phyloP scores from a whole-genome alignment of 2,888 invertebrate species.

The Caenorhabditis wallacei region DNA sequence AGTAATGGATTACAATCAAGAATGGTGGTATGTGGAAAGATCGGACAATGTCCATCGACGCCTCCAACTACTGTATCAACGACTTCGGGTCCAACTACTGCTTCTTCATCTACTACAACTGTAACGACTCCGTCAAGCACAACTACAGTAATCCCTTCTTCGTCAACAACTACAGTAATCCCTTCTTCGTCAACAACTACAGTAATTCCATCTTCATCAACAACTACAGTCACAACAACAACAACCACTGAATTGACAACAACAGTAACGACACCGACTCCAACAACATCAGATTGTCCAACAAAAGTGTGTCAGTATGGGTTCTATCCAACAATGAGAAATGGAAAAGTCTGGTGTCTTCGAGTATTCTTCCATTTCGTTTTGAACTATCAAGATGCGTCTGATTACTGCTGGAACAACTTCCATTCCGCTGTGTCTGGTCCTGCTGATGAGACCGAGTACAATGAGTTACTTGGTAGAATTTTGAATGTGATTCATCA shows the following conservation, averaged over 20 bases:
- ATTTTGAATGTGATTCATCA: too few species aligned
- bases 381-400: conserved; percentile 19
- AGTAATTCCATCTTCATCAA: conserved; percentile 2
- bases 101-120: neutral
- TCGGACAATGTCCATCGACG: conserved; percentile 27
- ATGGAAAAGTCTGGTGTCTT: conserved; percentile 46
- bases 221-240: neutral
- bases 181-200: neutral
- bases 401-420: conserved; percentile 25
- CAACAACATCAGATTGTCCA: conserved; percentile 30
- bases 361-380: conserved; percentile 43
- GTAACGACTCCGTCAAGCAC: neutral
- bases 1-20: conserved; percentile 29
- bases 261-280: conserved; percentile 1
- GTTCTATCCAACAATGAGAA: conserved; percentile 27
- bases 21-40: conserved; percentile 46
- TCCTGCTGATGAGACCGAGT: conserved; percentile 37
- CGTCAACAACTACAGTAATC: neutral
- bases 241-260: neutral
- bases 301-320: conserved; percentile 42
- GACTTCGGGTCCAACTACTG: conserved; percentile 5
- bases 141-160: neutral
- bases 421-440: conserved; percentile 39
- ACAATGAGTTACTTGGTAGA: conserved; percentile 39
- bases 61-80: conserved; percentile 12